Evolutionary conservation across 1,140 invertebrate genomes (phyloP).

Genomic region (Drosophila biarmipes): DNA sequence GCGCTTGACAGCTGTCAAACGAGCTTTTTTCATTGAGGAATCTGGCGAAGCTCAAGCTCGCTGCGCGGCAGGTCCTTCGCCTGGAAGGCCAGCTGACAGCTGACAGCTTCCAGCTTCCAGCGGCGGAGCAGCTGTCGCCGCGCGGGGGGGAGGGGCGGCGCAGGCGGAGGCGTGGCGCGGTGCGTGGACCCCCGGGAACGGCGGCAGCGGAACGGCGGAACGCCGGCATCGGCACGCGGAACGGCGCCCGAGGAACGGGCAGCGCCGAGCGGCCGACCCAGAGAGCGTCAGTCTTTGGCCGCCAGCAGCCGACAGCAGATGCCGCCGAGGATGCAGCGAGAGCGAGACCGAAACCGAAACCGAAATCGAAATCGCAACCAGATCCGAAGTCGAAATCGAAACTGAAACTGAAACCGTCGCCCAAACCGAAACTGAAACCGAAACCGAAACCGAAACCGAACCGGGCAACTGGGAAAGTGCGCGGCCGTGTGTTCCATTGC

Average conservation of each 20-base stretch:
- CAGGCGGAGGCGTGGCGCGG: neutral
- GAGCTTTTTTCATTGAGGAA: conserved; percentile 74
- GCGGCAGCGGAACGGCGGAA: conserved; percentile 4
- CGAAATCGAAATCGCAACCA: conserved; percentile 27
- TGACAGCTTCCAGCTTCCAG: conserved; percentile 30
- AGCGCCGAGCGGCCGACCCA: conserved; percentile 29
- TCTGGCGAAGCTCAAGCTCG: conserved; percentile 27
- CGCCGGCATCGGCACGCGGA: neutral
- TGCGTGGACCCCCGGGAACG: neutral
- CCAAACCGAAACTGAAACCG: conserved; percentile 26
- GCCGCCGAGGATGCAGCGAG: conserved; percentile 59
- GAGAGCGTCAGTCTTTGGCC: conserved; percentile 30
- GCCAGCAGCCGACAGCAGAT: conserved; percentile 73
- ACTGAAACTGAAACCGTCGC: conserved; percentile 32
- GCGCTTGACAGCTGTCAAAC: conserved; percentile 28
- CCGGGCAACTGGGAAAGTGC: conserved; percentile 48
- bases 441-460: conserved; percentile 35
- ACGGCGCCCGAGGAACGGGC: conserved; percentile 9
- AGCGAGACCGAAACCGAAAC: conserved; percentile 31
- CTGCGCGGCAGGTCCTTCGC: neutral
- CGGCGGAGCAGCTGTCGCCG: conserved; percentile 26
- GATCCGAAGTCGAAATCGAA: conserved; percentile 19
- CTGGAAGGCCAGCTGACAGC: conserved; percentile 60
- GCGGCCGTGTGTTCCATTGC: conserved; percentile 55
- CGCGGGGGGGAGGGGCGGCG: neutral